Percentiles rank a stretch among this genome's conserved stretches.
These are phyloP conservation scores for Dendroctonus valens DNA, from an alignment of 1,140 invertebrate genomes.

Conservation along the genomic window DNA sequence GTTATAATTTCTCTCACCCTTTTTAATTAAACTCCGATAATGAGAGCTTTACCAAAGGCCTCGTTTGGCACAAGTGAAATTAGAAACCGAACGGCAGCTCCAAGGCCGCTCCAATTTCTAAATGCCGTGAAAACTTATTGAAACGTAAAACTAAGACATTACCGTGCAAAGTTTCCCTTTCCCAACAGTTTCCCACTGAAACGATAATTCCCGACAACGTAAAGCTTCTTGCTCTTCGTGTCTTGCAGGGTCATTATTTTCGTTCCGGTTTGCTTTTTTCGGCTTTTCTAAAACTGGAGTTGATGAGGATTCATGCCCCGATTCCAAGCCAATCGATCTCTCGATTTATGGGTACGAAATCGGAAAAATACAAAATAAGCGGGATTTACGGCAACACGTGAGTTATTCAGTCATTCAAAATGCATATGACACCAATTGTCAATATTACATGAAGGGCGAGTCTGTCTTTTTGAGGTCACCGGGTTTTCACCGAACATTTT, in stretches of 20 bases:
- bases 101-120: background rate
- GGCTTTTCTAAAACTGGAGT: constrained; percentile 12
- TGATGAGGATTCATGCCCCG: constrained; percentile 11
- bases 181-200: constrained; percentile 59
- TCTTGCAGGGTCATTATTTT: constrained; percentile 42
- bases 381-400: background rate
- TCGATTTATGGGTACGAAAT: background rate
- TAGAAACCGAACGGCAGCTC: constrained; percentile 40
- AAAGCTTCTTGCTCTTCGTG: constrained; percentile 39
- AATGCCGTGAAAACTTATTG: background rate
- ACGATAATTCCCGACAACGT: constrained; percentile 57
- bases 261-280: background rate
- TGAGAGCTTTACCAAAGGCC: background rate
- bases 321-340: constrained; percentile 5
- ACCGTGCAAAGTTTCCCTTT: constrained; percentile 60
- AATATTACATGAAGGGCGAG: no score
- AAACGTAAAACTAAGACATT: constrained; percentile 14
- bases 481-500: no score
- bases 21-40: no score
- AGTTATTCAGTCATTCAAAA: no score
- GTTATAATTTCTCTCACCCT: no score
- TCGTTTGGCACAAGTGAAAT: background rate
- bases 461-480: no score
- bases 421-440: no score
- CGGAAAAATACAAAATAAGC: background rate